Evolutionary conservation across 2,888 invertebrate genomes (phyloP).

Genomic region (Globia sparganii): DNA sequence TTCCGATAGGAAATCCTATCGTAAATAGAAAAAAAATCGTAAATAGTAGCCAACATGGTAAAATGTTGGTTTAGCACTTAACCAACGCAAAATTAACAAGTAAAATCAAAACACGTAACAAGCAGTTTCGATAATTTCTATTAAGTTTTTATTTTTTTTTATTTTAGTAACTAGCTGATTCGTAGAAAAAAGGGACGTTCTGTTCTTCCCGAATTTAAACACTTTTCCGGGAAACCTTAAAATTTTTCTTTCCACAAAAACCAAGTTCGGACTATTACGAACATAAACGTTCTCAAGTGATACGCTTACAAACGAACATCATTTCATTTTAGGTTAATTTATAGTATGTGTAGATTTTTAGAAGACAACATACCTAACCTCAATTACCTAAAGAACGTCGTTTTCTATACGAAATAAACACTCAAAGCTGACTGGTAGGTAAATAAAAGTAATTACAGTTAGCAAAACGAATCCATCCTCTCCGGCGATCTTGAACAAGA

Average conservation of each 20-base stretch:
- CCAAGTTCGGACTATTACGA: too few relatives aligned
- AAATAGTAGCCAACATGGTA: neutral
- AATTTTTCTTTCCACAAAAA: neutral
- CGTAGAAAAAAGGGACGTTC: rapidly evolving
- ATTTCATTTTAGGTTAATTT: neutral
- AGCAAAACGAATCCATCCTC: neutral
- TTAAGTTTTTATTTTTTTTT: neutral
- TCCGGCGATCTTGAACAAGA: neutral
- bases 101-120: neutral
- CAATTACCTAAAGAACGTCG: neutral
- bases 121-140: neutral
- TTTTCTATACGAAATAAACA: neutral
- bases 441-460: neutral
- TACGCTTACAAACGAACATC: neutral
- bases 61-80: neutral
- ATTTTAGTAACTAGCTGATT: neutral
- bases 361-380: neutral
- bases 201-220: neutral
- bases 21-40: too few relatives aligned
- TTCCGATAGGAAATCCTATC: neutral
- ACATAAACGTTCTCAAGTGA: neutral
- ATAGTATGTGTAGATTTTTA: neutral
- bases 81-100: neutral
- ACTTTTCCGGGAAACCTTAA: neutral
- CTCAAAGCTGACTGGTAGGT: neutral